Evolutionary conservation across 1,140 invertebrate genomes (phyloP).

Genomic region (Spodoptera frugiperda): DNA sequence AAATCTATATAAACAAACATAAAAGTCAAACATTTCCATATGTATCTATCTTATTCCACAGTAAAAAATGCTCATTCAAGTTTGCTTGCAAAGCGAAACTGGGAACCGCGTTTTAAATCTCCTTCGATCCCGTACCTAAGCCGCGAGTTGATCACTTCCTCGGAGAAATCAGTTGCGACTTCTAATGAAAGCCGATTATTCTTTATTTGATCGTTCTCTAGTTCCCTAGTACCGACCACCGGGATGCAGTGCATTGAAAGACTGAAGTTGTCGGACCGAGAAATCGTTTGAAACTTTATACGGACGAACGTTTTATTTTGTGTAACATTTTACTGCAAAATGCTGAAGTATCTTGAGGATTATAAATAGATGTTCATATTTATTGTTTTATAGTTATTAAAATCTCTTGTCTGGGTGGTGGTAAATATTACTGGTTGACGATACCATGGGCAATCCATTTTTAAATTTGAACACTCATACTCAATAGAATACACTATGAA

Average conservation of each 20-base stretch:
- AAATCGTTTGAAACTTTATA: constrained; percentile 48
- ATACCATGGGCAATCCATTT: too few species aligned
- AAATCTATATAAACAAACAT: too few species aligned
- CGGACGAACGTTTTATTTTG: constrained; percentile 35
- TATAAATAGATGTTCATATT: too few species aligned
- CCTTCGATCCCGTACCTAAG: constrained; percentile 43
- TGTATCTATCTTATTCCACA: too few species aligned
- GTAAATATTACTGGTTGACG: too few species aligned
- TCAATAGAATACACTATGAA: too few species aligned
- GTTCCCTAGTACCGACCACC: constrained; percentile 8
- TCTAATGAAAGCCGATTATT: constrained; percentile 62
- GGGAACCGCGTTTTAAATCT: constrained; percentile 44
- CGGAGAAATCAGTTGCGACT: constrained; percentile 56
- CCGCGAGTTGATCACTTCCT: constrained; percentile 52
- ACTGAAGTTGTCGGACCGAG: constrained; percentile 24
- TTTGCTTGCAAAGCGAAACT: constrained; percentile 42
- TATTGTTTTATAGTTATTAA: too few species aligned
- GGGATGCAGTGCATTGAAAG: constrained; percentile 46
- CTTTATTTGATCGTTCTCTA: constrained; percentile 49
- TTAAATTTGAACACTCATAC: too few species aligned
- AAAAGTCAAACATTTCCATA: too few species aligned
- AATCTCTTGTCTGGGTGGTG: too few species aligned
- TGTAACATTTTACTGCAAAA: constrained; percentile 22
- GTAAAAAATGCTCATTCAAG: constrained; percentile 24
- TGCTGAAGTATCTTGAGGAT: background rate